Evolutionary conservation across 2,797 vertebrate genomes (phyloP), one percentile per base, ranked within the genome.

Genomic region (Rallus crepitans): DNA sequence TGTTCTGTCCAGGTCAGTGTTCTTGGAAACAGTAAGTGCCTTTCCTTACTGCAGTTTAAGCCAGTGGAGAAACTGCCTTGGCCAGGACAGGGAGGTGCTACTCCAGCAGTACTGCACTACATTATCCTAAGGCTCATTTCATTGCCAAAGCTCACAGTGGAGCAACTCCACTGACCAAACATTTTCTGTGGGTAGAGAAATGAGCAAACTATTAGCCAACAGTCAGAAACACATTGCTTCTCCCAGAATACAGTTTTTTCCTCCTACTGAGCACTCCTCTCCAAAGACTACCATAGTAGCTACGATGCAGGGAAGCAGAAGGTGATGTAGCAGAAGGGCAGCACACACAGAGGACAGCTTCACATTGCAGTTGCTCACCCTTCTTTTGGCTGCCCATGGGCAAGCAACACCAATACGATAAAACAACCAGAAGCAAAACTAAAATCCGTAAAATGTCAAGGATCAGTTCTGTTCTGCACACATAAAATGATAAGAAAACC

Each of bases 211-310:
- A 12, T 20, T 31, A 76, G 52, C 14, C 52, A 4, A 3, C 2
- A 53, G 47, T 31, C 60, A 69, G 53, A 76, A 80, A 59, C n/a
- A 21, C 3, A 4, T 55, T 33, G 56, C 23, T 23, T n/a, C 52
- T 57, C 24, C 33, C 70, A 64, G 31, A 20, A 39, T 7, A 35
- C 3, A 3, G 5, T 30, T 57, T 87, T 81, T 72, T 28, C 55
- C 31, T 69, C 45, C 45, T 40, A 9, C 9, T 3, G 4, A 57
- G 33, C 1, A 1, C 12, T 79, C 31, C 33, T 68, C 61, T 80
- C 47, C 27, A 53, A 66, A 2, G 2, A 47, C n/a, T 35, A 71
- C 25, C 2, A 0, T 0, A 31, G 59, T 1, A 7, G n/a, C 16
- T 25, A 6, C 3, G 1, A 60, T 39, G 21, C 6, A 3, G 19